Percentiles rank a stretch among this genome's conserved stretches.
Conservation (phyloP, 2,797 vertebrate species). For the Gymnopithys bicolor region DNA sequence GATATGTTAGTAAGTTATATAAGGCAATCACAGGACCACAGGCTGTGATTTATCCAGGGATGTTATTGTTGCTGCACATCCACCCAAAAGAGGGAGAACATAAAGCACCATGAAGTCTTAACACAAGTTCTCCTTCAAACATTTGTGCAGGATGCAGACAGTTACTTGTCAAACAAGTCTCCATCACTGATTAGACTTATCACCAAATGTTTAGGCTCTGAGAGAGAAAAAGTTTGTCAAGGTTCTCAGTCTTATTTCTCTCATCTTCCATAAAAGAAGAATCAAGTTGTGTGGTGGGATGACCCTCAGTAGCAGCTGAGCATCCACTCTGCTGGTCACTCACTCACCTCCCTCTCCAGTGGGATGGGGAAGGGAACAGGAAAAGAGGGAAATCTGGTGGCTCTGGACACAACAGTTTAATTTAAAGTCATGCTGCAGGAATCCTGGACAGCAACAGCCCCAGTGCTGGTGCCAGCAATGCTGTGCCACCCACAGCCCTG, state of each 20-base stretch:
- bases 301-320: not conserved
- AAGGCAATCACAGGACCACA: not conserved
- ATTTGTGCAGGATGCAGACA: not conserved
- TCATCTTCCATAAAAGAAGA: not conserved
- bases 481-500: not conserved
- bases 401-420: not conserved
- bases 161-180: not conserved
- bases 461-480: rapidly evolving
- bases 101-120: not conserved
- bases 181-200: not conserved
- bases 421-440: not conserved
- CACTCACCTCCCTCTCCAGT: too few relatives aligned
- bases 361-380: not conserved
- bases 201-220: not conserved
- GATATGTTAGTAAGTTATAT: not conserved
- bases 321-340: not conserved
- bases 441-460: not conserved
- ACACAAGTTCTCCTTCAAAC: not conserved
- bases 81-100: not conserved
- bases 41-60: not conserved
- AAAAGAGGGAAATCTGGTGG: not conserved
- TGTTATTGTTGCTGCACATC: not conserved
- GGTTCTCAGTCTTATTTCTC: not conserved
- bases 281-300: not conserved
- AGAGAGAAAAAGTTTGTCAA: not conserved